Evolutionary conservation across 37 sponge, comb jelly and placozoan species (phyloP).

Genomic region (Theonella swinhoei): DNA sequence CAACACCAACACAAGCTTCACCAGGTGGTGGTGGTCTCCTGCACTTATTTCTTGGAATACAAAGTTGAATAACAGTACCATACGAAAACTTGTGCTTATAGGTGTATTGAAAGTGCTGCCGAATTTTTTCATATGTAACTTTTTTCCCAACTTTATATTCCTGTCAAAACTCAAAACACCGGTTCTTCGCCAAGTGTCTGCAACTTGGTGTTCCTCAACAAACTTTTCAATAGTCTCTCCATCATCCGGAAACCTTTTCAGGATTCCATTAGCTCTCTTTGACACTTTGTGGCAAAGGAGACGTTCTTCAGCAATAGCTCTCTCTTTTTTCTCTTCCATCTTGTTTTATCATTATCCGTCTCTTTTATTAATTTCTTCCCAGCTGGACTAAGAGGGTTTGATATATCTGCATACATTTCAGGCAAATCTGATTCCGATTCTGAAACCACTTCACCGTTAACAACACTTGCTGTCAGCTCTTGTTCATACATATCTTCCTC

Average conservation of each 20-base stretch:
- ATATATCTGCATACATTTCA: background rate
- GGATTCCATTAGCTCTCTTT: background rate
- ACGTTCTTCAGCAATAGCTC: background rate
- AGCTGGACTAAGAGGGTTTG: background rate
- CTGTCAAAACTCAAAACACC: conserved; percentile 48
- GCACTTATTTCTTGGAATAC: conserved; percentile 30
- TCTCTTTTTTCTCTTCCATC: background rate
- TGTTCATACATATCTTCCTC: background rate
- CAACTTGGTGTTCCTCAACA: conserved; percentile 21
- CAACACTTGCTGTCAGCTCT: background rate
- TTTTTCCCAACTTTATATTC: conserved; percentile 14
- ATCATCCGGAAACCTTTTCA: conserved; percentile 15
- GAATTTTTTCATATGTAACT: conserved; percentile 34
- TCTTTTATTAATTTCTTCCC: background rate
- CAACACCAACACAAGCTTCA: conserved; percentile 43
- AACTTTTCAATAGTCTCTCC: conserved; percentile 37
- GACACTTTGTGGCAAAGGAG: background rate
- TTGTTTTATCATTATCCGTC: no score
- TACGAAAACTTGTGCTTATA: conserved; percentile 19
- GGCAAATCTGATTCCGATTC: conserved; percentile 37
- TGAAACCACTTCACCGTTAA: conserved; percentile 23
- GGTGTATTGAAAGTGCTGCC: conserved; percentile 16
- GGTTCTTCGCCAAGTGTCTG: conserved; percentile 37
- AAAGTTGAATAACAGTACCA: conserved; percentile 48
- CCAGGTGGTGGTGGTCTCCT: no score